phyloP scores from a whole-genome alignment of 23 tunicate species.

The Corella eumyota region DNA sequence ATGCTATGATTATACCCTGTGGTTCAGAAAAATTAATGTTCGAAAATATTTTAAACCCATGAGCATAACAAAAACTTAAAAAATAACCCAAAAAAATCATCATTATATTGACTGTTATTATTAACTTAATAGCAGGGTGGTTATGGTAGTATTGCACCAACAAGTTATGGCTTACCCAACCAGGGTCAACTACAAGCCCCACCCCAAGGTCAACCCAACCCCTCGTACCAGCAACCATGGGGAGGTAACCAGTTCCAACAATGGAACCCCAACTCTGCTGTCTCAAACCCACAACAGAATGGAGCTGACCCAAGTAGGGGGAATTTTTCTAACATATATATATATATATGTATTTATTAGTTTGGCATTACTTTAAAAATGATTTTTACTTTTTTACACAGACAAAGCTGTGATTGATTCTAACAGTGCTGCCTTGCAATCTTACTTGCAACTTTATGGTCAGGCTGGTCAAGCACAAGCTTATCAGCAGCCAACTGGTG shows the following conservation, averaged over 20 bases:
- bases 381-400: background rate
- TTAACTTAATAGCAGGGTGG: slow-evolving; percentile 12
- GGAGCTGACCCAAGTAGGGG: slow-evolving; percentile 34
- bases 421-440: slow-evolving; percentile 45
- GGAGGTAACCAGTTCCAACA: slow-evolving; percentile 50
- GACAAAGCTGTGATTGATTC: slow-evolving; percentile 39
- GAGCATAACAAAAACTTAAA: background rate
- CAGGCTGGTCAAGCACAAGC: slow-evolving; percentile 31
- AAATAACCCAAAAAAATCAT: background rate
- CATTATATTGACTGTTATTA: background rate
- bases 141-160: slow-evolving; percentile 74
- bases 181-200: slow-evolving; percentile 49
- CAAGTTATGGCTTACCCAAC: slow-evolving; percentile 44
- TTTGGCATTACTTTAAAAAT: background rate
- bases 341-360: too few species aligned
- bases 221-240: slow-evolving; percentile 73
- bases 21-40: too few species aligned
- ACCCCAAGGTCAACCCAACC: slow-evolving; percentile 60
- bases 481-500: slow-evolving; percentile 16
- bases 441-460: slow-evolving; percentile 28
- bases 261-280: slow-evolving; percentile 59
- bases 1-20: too few species aligned
- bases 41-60: too few species aligned
- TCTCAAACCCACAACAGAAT: slow-evolving; percentile 48
- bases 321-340: background rate